Conservation (phyloP, 2,888 invertebrate species). For the Theristus sp. region DNA sequence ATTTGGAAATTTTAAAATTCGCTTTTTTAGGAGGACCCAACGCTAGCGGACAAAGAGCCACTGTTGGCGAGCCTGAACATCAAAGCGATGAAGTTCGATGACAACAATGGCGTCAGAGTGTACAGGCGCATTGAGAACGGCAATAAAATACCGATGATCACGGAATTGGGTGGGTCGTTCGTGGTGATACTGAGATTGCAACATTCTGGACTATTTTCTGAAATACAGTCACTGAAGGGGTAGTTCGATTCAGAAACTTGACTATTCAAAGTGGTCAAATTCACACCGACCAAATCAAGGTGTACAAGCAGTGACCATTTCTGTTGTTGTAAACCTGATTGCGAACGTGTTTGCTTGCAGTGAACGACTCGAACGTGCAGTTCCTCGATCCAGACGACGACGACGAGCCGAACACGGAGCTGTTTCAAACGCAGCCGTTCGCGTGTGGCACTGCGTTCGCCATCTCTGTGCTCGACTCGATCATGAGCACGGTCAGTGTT, state of each 20-base stretch:
- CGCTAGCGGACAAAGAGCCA: slow-evolving; percentile 4
- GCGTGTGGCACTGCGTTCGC: slow-evolving; percentile 98
- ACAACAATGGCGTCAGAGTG: slow-evolving; percentile 10
- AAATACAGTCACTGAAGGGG: too few relatives aligned
- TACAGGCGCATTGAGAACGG: slow-evolving; percentile 61
- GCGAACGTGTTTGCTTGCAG: slow-evolving; percentile 32
- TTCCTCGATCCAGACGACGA: slow-evolving; percentile 57
- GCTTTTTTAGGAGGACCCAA: slow-evolving; percentile 4
- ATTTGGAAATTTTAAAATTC: too few relatives aligned
- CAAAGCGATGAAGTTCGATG: slow-evolving; percentile 43
- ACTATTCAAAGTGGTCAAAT: too few relatives aligned
- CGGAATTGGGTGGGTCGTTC: slow-evolving; percentile 46
- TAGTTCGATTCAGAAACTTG: too few relatives aligned
- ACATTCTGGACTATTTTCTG: neutral
- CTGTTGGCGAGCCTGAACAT: slow-evolving; percentile 90
- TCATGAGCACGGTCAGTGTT: slow-evolving; percentile 82
- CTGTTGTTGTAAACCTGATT: too few relatives aligned
- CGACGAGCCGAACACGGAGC: slow-evolving; percentile 94
- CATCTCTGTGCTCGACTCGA: slow-evolving; percentile 91
- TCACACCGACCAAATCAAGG: too few relatives aligned
- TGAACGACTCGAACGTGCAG: slow-evolving; percentile 90
- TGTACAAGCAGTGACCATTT: too few relatives aligned
- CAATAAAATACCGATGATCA: slow-evolving; percentile 95
- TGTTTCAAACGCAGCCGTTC: slow-evolving; percentile 96
- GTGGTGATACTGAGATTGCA: neutral